A percentile compares a stretch with the other conserved stretches of the same genome.
Conservation (phyloP, 2,113 vertebrate genomes). For the Mungos mungo region DNA sequence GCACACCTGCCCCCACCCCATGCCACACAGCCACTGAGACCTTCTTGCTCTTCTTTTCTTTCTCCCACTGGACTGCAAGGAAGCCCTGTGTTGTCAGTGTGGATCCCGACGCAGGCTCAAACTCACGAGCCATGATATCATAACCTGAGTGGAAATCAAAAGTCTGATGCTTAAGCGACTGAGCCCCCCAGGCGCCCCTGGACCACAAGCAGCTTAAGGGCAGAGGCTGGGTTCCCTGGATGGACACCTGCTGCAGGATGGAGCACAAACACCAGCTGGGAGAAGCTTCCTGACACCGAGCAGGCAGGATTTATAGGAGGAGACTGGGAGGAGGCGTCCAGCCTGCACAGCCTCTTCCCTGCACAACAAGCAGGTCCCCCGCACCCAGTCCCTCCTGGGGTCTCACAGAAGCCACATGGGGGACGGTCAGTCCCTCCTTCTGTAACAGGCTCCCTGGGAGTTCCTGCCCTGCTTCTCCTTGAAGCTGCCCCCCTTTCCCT, state of each 20-base stretch:
- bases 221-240: not conserved
- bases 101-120: too few species aligned
- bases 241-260: not conserved
- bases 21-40: not conserved
- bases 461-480: not conserved
- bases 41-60: not conserved
- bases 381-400: not conserved
- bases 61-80: not conserved
- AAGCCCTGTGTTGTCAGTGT: too few species aligned
- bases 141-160: too few species aligned
- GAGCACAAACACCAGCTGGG: not conserved
- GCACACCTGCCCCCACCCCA: accelerated
- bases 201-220: not conserved
- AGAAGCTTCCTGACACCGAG: not conserved
- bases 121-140: too few species aligned
- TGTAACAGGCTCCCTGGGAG: not conserved
- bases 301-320: not conserved
- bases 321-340: not conserved
- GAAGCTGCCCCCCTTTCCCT: not conserved
- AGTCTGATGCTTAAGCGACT: too few species aligned
- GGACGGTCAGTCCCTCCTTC: not conserved
- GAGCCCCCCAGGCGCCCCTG: too few species aligned
- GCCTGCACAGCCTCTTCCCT: not conserved
- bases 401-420: not conserved
- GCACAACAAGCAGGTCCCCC: not conserved